Evolutionary conservation across 2,888 invertebrate species (phyloP).

Genomic region (Eilema caniola): DNA sequence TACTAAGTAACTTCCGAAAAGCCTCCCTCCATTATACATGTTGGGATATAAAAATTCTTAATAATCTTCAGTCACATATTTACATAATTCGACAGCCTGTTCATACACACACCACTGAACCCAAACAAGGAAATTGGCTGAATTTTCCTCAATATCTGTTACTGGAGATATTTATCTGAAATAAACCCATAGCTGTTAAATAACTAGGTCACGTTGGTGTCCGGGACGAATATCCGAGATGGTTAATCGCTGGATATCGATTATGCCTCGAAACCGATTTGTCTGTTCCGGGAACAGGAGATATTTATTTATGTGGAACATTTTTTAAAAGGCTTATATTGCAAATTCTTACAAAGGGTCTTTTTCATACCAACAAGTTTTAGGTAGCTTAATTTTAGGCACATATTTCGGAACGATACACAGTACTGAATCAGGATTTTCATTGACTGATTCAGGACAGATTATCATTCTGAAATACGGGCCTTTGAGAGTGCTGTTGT

Average conservation of each 20-base stretch:
- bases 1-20: no score
- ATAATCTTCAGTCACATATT: neutral
- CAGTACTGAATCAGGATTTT: no score
- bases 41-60: neutral
- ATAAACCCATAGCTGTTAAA: neutral
- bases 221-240: neutral
- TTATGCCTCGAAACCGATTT: neutral
- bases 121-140: neutral
- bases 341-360: neutral
- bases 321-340: neutral
- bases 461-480: no score
- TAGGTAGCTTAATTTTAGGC: no score
- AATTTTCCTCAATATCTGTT: slow-evolving; percentile 5
- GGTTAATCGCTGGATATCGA: slow-evolving; percentile 7
- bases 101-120: neutral
- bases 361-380: neutral
- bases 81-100: neutral
- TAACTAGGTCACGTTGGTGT: slow-evolving; percentile 1
- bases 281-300: neutral
- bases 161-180: neutral
- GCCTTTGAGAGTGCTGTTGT: no score
- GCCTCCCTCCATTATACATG: no score
- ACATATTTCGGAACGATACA: no score
- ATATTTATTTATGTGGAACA: neutral
- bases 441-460: no score